phyloP scores from a whole-genome alignment of 2,888 invertebrate species.

The Limnephilus lunatus region DNA sequence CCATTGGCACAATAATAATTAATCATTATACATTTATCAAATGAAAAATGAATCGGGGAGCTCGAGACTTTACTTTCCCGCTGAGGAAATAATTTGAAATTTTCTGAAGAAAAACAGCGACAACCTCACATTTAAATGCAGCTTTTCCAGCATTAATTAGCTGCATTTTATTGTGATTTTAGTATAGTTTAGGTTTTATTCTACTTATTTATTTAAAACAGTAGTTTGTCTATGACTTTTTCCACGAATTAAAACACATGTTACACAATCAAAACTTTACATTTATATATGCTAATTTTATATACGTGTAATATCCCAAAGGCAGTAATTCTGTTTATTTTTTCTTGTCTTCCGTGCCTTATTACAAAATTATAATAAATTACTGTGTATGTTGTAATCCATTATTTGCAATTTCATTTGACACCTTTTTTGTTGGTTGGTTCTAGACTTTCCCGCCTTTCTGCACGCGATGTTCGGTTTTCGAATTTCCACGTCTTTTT shows the following conservation, averaged over 20 bases:
- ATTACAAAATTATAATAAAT: background rate
- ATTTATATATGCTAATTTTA: background rate
- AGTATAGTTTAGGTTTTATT: background rate
- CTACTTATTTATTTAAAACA: background rate
- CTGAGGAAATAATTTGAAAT: constrained; percentile 71
- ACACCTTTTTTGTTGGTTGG: constrained; percentile 22
- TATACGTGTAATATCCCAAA: background rate
- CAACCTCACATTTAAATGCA: background rate
- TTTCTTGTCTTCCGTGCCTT: background rate
- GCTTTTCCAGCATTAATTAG: background rate
- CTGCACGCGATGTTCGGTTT: constrained; percentile 33
- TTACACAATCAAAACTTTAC: background rate
- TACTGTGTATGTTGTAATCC: constrained; percentile 10
- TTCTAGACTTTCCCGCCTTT: constrained; percentile 32
- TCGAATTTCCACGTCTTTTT: background rate
- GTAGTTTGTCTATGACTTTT: too few species aligned
- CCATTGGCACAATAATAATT: constrained; percentile 30
- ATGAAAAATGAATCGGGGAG: constrained; percentile 26
- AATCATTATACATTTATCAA: constrained; percentile 50
- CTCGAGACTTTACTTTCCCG: constrained; percentile 67
- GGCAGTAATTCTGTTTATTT: background rate
- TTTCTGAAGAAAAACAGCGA: background rate
- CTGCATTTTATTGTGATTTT: background rate
- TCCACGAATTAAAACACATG: background rate
- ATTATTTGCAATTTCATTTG: constrained; percentile 35